Evolutionary conservation across 2,113 vertebrate species (phyloP), one percentile per base, ranked within the genome.

Genomic region (Hipposideros armiger): DNA sequence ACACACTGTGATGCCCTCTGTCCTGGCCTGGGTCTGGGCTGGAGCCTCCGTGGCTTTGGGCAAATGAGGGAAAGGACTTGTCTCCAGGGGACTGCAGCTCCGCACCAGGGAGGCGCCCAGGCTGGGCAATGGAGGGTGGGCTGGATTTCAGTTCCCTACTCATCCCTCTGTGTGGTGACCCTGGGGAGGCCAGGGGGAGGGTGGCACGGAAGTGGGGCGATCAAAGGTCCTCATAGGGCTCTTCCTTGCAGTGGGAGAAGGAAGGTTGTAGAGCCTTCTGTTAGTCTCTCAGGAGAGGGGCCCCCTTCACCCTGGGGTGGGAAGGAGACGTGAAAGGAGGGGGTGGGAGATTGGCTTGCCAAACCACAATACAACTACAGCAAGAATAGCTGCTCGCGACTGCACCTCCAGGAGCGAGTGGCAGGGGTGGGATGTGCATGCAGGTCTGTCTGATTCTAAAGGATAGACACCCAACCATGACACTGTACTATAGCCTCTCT

Each of bases 391-490:
- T 36, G 36, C 36, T 36, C 36, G 36, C 28, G 81, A 3, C 9
- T 2, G 22, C 5, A 14, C 20, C 17, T 6, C 0, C 7, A 20
- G 22, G 36, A 14, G 42, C 0, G 2, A 32, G 42, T 13, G 85
- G 69, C 50, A 32, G 56, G 30, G 40, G 10, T 56, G 40, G 32
- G 15, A 28, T 50, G 16, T 88, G 88, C 58, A 36, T 0, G 4
- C 11, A 20, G 1, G 32, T 17, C 86, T 40, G 84, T 17, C 86
- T 40, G 84, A 60, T 47, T 30, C 87, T 4, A 5, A 50, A 45
- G 36, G 52, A 36, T 36, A 14, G 52, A 36, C 11, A 36, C 52
- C 52, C 11, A 62, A 5, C 2, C 20, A 7, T 3, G 20, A 9
- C 15, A 1, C 40, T 22, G 10, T n/a, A 7, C 78, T 28, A 9